Base-by-base conservation (phyloP, 2,797 vertebrate species). In the Danio jaintianensis region DNA sequence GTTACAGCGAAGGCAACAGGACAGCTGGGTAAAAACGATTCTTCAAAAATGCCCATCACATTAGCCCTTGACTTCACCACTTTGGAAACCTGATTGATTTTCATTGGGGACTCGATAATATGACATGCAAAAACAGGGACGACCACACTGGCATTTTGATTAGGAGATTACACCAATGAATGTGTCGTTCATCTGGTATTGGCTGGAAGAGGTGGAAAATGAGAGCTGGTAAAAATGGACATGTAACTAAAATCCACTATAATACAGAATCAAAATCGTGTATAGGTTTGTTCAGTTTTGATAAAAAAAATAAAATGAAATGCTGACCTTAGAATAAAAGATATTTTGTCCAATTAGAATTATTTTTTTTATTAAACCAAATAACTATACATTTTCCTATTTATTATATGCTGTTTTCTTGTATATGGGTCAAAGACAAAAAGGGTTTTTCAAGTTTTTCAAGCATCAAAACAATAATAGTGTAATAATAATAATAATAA, bases 61-160 rank as follows among this genome's bases (percentile, higher is more conserved):
- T 93, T 84, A 94, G 94, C 93, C 94, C 93, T 94, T 91, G 87
- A 91, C 91, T 87, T 89, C 48, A 92, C 89, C 86, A 89, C 89
- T 86, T 88, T 83, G 71, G 72, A 82, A 87, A 91, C 87, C 87
- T 87, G 91, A 89, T 92, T 74, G 69, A 81, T 83, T 82, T 61
- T 64, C 42, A 45, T 68, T 47, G 61, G 69, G 86, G 86, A 29
- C 83, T 86, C 85, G 81, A 88, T 86, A 81, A 84, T 81, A 84
- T 53, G 82, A 88, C 87, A 83, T 36, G 73, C 62, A 29, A 59
- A 48, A 59, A 59, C 5, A 12, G 42, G 52, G 42, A 64, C 0
- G 7, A 50, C 36, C 36, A 61, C 67, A 70, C 18, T 71, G 58
- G 43, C 61, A 45, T 66, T 62, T 55, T 66, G 48, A 66, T 76